A percentile compares a stretch with the other conserved stretches of the same genome.
These are phyloP conservation scores for Zaprionus kolodkinae DNA, from an alignment of 1,140 invertebrate genomes.

Conservation along the genomic window DNA sequence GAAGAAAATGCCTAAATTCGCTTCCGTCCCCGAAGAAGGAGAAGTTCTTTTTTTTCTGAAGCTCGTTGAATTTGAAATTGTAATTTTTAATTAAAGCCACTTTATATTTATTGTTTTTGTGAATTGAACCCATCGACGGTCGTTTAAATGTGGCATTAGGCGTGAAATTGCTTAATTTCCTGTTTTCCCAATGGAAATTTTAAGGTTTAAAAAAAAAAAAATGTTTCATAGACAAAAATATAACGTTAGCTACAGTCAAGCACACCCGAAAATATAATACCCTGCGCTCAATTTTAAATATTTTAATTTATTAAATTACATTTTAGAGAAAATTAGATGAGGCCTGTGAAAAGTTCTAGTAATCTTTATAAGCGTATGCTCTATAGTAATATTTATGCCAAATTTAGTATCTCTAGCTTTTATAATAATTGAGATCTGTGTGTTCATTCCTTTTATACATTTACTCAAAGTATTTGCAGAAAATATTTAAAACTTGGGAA, in stretches of 20 bases:
- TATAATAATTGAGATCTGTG: too few species aligned
- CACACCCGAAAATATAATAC: too few species aligned
- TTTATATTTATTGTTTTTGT: conserved; percentile 61
- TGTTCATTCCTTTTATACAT: too few species aligned
- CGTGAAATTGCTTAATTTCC: conserved; percentile 78
- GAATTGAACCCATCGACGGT: conserved; percentile 35
- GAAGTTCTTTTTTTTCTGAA: conserved; percentile 14
- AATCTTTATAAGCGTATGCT: too few species aligned
- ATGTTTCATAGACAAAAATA: not conserved
- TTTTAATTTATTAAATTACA: too few species aligned
- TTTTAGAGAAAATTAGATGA: too few species aligned
- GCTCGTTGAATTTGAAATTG: conserved; percentile 67
- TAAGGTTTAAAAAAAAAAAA: conserved; percentile 5
- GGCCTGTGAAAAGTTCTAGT: too few species aligned
- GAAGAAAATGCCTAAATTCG: conserved; percentile 54
- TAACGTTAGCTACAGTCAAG: not conserved
- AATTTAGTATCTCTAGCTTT: too few species aligned
- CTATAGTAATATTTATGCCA: too few species aligned
- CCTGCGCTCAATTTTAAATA: too few species aligned
- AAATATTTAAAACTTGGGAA: too few species aligned
- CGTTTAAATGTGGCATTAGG: conserved; percentile 55
- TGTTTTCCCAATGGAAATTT: conserved; percentile 34
- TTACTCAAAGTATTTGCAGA: too few species aligned
- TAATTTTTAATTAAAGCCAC: conserved; percentile 77
- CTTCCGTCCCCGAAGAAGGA: conserved; percentile 5